Percentiles rank a stretch among this genome's conserved stretches.
phyloP scores from a whole-genome alignment of 2,888 invertebrate genomes.

The Chymomyza procnemis region DNA sequence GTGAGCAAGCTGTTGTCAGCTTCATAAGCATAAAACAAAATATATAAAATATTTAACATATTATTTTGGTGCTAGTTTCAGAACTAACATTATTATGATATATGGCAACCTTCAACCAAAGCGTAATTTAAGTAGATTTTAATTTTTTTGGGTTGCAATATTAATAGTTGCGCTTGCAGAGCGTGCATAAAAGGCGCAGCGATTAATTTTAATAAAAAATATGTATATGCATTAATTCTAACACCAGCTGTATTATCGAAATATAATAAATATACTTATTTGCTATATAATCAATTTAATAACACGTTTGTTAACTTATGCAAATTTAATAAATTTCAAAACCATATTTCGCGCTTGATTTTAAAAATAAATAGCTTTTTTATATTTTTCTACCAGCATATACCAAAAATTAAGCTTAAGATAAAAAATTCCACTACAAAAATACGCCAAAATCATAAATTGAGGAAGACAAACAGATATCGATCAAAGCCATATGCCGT shows the following conservation, averaged over 20 bases:
- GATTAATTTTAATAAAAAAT: constrained; percentile 14
- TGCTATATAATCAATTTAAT: constrained; percentile 8
- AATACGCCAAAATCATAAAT: constrained; percentile 35
- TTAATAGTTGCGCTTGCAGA: constrained; percentile 11
- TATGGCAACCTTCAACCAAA: neutral
- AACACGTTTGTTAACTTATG: constrained; percentile 20
- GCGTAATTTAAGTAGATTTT: neutral
- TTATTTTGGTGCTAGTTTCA: neutral
- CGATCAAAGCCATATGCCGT: constrained; percentile 28
- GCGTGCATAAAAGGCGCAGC: constrained; percentile 23
- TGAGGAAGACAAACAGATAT: constrained; percentile 58
- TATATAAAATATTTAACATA: neutral
- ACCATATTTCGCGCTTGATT: constrained; percentile 20
- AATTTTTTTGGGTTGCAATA: constrained; percentile 3
- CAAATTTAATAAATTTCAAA: constrained; percentile 32
- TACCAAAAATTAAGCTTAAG: neutral
- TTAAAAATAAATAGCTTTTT: constrained; percentile 12
- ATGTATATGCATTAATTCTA: constrained; percentile 6
- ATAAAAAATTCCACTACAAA: constrained; percentile 13
- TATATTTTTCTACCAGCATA: neutral
- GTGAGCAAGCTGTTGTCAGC: neutral
- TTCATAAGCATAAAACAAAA: neutral
- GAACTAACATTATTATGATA: neutral
- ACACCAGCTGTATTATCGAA: constrained; percentile 1
- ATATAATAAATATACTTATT: neutral